Evolutionary conservation across 2,888 invertebrate species (phyloP), one percentile per base, ranked within the genome.

Genomic region (Ecdyonurus torrentis): DNA sequence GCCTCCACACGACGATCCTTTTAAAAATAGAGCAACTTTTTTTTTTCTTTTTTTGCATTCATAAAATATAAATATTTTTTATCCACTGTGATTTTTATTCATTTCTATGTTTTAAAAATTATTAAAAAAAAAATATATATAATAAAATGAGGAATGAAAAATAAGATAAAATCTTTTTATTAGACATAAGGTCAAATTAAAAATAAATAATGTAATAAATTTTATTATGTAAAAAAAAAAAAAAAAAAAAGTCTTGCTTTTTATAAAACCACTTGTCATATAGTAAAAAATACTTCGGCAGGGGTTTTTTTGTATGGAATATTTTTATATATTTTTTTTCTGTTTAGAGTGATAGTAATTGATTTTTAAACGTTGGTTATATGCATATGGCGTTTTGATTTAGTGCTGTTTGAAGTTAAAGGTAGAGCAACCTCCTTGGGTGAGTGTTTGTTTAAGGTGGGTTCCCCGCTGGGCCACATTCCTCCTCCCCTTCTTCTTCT

Each of bases 401-500:
- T 55, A 55, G 7, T 5, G 55, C 55, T 5, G 55, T 55, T 7
- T 20, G 7, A 18, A 22, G 7, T n/a, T 55, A 55, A 50, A 55
- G 55, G 55, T 55, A 55, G 55, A 55, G 55, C 55, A 20, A n/a
- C 55, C 22, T 55, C 55, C 55, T n/a, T n/a, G 55, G 19, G 55
- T 20, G 55, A 20, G 55, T 55, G 55, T 55, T 55, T 55, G 55
- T 55, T 55, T 55, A 55, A 55, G 55, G 22, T 37, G 37, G 37
- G 37, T 15, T 37, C 37, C 37, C 37, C 37, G 37, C 37, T 15
- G 37, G 37, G 37, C 37, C 7, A 37, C 37, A 5, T 5, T 5
- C 15, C 37, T 15, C 15, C 37, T 15, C 37, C 37, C 15, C 37
- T 15, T 15, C 37, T 15, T 15, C 15, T 5, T 15, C 37, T 37